These are phyloP conservation scores for Epinephelus coioides DNA, from an alignment of 2,797 vertebrate genomes.

Conservation along the genomic window DNA sequence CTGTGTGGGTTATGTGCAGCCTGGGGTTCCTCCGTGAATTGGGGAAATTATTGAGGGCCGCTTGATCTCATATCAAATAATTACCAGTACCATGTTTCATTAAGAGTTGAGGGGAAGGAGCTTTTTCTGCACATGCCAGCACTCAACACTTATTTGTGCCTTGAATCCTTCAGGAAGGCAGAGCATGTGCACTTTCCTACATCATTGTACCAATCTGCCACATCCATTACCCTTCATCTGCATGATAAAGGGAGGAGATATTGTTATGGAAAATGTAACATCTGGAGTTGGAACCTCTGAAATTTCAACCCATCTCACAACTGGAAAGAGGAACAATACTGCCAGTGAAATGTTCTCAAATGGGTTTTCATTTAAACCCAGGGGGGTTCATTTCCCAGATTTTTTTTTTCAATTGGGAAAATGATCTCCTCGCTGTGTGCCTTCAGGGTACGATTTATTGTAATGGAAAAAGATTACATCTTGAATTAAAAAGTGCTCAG, in stretches of 20 bases:
- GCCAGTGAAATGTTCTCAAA: conserved; percentile 60
- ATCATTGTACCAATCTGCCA: conserved; percentile 58
- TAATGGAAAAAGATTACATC: conserved; percentile 79
- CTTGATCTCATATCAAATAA: conserved; percentile 74
- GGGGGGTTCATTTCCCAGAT: conserved; percentile 65
- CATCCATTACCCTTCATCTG: conserved; percentile 59
- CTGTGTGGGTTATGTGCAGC: conserved; percentile 25
- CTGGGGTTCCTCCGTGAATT: conserved; percentile 5
- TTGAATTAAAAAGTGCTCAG: conserved; percentile 76
- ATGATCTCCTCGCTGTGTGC: conserved; percentile 62
- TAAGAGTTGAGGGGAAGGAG: conserved; percentile 53
- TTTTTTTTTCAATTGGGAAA: conserved; percentile 58
- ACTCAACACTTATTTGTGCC: conserved; percentile 60
- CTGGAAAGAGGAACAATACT: conserved; percentile 39
- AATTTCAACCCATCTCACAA: conserved; percentile 32
- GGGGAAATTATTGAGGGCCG: conserved; percentile 22
- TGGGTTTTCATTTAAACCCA: conserved; percentile 73
- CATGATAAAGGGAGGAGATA: conserved; percentile 50
- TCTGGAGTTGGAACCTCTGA: conserved; percentile 17
- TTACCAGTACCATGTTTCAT: conserved; percentile 53
- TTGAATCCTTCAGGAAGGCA: conserved; percentile 47
- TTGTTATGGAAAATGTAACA: conserved; percentile 37
- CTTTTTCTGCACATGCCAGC: conserved; percentile 55
- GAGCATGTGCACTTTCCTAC: conserved; percentile 35
- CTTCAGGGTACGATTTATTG: conserved; percentile 72